Percentiles rank a stretch among this genome's conserved stretches.
phyloP scores from a whole-genome alignment of 1,140 invertebrate genomes.

The Neelides sp. region DNA sequence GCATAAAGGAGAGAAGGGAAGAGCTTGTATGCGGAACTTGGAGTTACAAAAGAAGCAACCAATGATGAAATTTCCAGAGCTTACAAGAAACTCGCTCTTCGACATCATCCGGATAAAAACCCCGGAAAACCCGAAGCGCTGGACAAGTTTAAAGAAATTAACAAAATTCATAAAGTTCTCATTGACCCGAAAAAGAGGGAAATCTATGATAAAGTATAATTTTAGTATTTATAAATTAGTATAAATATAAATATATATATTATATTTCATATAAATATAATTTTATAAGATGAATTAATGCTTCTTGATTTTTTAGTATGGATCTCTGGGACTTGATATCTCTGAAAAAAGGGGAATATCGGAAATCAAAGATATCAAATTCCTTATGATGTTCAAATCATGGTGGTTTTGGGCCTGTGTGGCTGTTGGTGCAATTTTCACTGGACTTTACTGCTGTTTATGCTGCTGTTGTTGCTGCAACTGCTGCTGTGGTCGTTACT shows the following conservation, averaged over 20 bases:
- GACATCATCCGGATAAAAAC: constrained; percentile 36
- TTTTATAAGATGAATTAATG: constrained; percentile 32
- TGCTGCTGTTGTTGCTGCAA: constrained; percentile 43
- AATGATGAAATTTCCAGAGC: constrained; percentile 34
- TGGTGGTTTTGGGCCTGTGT: constrained; percentile 40
- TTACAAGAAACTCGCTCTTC: constrained; percentile 34
- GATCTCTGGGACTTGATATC: constrained; percentile 37
- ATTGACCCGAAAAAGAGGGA: constrained; percentile 36
- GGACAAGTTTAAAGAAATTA: constrained; percentile 38
- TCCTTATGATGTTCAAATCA: constrained; percentile 38
- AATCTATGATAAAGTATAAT: constrained; percentile 30
- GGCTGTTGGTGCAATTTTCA: constrained; percentile 39
- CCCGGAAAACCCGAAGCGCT: constrained; percentile 32
- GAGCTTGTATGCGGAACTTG: constrained; percentile 19
- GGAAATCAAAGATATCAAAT: constrained; percentile 37
- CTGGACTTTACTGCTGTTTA: constrained; percentile 42
- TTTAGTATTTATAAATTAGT: neutral
- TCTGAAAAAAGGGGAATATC: constrained; percentile 38
- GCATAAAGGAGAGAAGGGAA: constrained; percentile 11
- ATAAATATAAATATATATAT: neutral
- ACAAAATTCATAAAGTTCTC: constrained; percentile 37
- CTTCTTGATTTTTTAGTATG: no score
- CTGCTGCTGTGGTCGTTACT: constrained; percentile 45
- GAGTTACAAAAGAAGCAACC: constrained; percentile 27
- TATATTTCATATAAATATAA: neutral